Percentiles rank a stretch among this genome's conserved stretches.
These are phyloP conservation scores for Pempheris klunzingeri DNA, from an alignment of 2,797 vertebrate species.

Conservation along the genomic window DNA sequence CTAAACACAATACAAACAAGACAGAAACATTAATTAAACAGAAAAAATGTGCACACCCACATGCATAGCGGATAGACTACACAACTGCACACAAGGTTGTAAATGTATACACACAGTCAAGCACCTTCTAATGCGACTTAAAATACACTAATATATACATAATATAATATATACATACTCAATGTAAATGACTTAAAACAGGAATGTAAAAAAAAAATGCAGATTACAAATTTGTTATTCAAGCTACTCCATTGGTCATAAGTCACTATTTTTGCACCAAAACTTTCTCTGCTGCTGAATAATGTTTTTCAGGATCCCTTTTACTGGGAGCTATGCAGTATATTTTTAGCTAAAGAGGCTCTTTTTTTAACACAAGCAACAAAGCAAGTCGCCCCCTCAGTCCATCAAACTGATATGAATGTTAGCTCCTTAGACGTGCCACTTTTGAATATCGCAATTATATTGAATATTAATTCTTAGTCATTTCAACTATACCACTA, in stretches of 20 bases:
- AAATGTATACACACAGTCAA: constrained; percentile 2
- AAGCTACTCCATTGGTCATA: not conserved
- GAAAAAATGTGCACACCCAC: not conserved
- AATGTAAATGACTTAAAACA: too few relatives aligned
- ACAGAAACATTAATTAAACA: too few relatives aligned
- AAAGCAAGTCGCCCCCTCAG: too few relatives aligned
- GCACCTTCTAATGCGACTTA: constrained; percentile 1
- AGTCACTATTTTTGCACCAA: not conserved
- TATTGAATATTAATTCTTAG: not conserved
- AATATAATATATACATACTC: too few relatives aligned
- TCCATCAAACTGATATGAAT: not conserved
- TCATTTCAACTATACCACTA: not conserved
- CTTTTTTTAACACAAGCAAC: not conserved
- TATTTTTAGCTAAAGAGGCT: not conserved
- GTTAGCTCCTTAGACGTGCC: not conserved
- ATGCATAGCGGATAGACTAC: not conserved
- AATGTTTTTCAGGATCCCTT: not conserved
- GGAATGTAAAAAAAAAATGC: not conserved
- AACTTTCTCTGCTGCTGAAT: not conserved
- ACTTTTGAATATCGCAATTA: not conserved
- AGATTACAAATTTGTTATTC: not conserved
- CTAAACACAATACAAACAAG: too few relatives aligned
- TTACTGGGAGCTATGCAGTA: too few relatives aligned
- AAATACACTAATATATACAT: not conserved
- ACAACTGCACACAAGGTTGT: constrained; percentile 2